Conservation (phyloP, 2,888 invertebrate species). For the Cremastinae sp. region DNA sequence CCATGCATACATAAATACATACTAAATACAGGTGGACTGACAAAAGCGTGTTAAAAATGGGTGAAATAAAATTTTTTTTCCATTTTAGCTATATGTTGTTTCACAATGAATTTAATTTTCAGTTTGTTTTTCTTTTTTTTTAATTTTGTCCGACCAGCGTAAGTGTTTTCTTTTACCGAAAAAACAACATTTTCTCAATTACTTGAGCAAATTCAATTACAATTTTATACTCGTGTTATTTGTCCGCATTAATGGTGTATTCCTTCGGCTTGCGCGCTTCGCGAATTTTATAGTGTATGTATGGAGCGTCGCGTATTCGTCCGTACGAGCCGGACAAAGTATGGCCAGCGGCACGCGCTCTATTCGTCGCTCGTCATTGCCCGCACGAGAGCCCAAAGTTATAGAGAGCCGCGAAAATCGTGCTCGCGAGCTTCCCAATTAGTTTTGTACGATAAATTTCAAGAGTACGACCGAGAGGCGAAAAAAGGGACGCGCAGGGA, state of each 20-base stretch:
- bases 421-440: slow-evolving; percentile 53
- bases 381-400: background rate
- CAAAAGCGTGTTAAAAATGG: too few species aligned
- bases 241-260: background rate
- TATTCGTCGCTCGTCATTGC: slow-evolving; percentile 24
- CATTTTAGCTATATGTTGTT: too few species aligned
- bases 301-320: background rate
- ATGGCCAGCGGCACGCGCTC: slow-evolving; percentile 30
- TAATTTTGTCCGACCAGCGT: too few species aligned
- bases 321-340: background rate
- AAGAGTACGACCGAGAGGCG: background rate
- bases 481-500: background rate
- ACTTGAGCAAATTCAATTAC: slow-evolving; percentile 2
- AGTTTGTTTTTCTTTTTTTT: too few species aligned
- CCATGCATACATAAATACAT: too few species aligned
- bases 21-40: too few species aligned
- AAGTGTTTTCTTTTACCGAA: too few species aligned
- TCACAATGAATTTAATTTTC: too few species aligned
- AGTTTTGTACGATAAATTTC: slow-evolving; percentile 55
- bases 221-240: background rate
- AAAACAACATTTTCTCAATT: background rate
- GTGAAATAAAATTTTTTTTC: too few species aligned
- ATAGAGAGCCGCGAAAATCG: slow-evolving; percentile 24
- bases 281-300: slow-evolving; percentile 1
- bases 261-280: background rate